Conservation (phyloP, 2,797 vertebrate genomes). For the Pangasius mekongensis region DNA sequence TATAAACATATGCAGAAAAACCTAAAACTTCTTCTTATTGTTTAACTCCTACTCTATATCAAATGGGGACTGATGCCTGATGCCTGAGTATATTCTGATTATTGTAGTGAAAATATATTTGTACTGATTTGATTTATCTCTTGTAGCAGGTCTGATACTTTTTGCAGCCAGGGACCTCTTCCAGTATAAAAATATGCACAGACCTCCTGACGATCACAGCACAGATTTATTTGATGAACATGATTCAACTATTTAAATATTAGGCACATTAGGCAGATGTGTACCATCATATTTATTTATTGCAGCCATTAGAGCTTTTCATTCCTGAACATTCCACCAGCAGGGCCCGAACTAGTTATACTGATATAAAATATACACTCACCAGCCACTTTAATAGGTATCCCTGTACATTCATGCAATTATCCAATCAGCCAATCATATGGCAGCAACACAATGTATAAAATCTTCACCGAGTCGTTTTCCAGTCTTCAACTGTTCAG, state of each 20-base stretch:
- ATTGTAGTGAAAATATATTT: neutral
- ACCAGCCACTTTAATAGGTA: neutral
- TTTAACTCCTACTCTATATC: neutral
- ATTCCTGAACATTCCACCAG: neutral
- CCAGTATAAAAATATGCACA: neutral
- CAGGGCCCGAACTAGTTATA: neutral
- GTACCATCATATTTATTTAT: neutral
- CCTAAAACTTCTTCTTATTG: neutral
- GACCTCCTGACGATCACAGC: neutral
- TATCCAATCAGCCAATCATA: neutral
- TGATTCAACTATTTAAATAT: neutral
- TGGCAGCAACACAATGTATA: neutral
- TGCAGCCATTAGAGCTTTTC: neutral
- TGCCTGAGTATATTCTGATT: neutral
- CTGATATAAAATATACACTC: neutral
- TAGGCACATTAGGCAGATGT: neutral
- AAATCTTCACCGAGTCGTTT: neutral
- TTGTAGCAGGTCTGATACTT: neutral
- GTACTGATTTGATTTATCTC: neutral
- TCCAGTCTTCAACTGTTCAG: neutral
- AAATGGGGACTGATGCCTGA: neutral
- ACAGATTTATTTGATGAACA: neutral
- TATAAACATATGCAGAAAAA: neutral
- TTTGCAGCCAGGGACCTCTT: neutral
- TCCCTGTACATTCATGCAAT: neutral